A percentile compares a stretch with the other conserved stretches of the same genome.
These are phyloP conservation scores for Acomys russatus DNA, from an alignment of 2,797 vertebrate genomes.

Conservation along the genomic window DNA sequence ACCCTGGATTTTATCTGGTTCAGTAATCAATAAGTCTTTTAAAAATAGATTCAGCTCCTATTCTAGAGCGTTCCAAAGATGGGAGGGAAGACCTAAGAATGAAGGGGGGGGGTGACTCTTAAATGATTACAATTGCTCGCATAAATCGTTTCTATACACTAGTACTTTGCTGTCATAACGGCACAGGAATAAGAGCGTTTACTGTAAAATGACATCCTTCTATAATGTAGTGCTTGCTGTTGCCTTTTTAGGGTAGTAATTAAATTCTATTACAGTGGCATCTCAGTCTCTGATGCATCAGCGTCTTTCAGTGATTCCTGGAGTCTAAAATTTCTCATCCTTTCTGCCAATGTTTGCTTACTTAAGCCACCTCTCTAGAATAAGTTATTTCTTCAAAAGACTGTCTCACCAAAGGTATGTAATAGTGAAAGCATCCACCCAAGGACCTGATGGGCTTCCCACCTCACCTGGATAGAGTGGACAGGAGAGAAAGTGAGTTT, in stretches of 20 bases:
- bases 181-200: conserved; percentile 3
- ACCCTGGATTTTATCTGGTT: conserved; percentile 57
- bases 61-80: conserved; percentile 66
- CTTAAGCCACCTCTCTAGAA: neutral
- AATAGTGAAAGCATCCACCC: neutral
- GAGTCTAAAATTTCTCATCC: conserved; percentile 38
- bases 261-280: neutral
- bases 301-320: neutral
- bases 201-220: conserved; percentile 32
- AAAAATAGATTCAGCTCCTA: conserved; percentile 63
- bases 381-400: conserved; percentile 11
- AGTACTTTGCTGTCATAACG: neutral
- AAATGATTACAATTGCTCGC: conserved; percentile 29
- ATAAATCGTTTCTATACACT: conserved; percentile 35
- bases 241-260: conserved; percentile 28
- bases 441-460: neutral
- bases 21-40: conserved; percentile 77
- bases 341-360: neutral
- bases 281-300: conserved; percentile 34
- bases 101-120: neutral
- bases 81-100: conserved; percentile 33
- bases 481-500: neutral
- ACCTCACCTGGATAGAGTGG: neutral
- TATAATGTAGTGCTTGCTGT: neutral
- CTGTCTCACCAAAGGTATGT: neutral